Evolutionary conservation across 2,113 vertebrate genomes (phyloP).

Genomic region (Syngnathus floridae): DNA sequence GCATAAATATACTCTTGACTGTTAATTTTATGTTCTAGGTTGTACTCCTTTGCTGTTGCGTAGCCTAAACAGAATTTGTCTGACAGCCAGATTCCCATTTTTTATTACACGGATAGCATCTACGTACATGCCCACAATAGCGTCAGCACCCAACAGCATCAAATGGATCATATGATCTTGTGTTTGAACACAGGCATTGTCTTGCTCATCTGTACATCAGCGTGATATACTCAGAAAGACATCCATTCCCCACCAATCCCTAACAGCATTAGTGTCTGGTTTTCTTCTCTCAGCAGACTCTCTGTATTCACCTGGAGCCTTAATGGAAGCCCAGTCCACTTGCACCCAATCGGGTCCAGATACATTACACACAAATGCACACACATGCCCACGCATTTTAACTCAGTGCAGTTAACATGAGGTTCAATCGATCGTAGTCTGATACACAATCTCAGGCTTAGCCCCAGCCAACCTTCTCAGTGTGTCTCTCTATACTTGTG

Average conservation of each 20-base stretch:
- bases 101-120: background rate
- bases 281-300: conserved; percentile 3
- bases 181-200: background rate
- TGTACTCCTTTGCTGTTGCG: background rate
- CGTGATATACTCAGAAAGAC: conserved; percentile 11
- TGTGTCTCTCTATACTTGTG: conserved; percentile 17
- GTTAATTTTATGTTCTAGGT: background rate
- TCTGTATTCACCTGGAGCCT: conserved; percentile 45
- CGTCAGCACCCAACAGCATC: background rate
- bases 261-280: conserved; percentile 48
- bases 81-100: background rate
- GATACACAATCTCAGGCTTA: background rate
- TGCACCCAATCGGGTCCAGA: conserved; percentile 39
- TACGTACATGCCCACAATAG: background rate
- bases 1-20: background rate
- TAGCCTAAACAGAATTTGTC: background rate
- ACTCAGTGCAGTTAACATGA: background rate
- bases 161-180: background rate
- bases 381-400: background rate
- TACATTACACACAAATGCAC: conserved; percentile 31
- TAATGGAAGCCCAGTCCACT: conserved; percentile 49
- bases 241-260: conserved; percentile 20
- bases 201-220: conserved; percentile 6
- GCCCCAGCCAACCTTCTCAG: background rate
- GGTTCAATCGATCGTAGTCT: background rate